These are phyloP conservation scores for Auanema sp. DNA, from an alignment of 2,888 invertebrate species.

Conservation along the genomic window DNA sequence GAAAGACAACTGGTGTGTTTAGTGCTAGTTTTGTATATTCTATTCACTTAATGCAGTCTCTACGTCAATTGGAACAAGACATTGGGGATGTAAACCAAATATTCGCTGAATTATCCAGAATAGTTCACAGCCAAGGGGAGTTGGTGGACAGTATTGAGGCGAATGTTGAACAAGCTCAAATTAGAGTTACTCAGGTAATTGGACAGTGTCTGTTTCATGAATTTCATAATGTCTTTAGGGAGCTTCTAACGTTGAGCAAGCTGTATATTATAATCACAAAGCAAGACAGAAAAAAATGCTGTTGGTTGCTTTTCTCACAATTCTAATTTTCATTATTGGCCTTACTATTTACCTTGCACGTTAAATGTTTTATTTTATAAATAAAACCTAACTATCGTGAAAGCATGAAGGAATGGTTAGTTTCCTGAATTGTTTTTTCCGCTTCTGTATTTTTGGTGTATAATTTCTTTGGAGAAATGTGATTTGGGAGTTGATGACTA, in stretches of 20 bases:
- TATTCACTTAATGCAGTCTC: conserved; percentile 35
- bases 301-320: conserved; percentile 44
- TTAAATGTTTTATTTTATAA: neutral
- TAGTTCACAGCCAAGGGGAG: conserved; percentile 62
- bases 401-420: too few relatives aligned
- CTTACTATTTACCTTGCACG: conserved; percentile 45
- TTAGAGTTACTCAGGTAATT: conserved; percentile 49
- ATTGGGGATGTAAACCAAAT: conserved; percentile 62
- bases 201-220: neutral
- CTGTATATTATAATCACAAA: conserved; percentile 58
- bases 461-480: too few relatives aligned
- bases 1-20: conserved; percentile 50
- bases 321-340: conserved; percentile 48
- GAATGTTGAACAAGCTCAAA: conserved; percentile 59
- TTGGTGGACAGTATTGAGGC: conserved; percentile 63
- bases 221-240: conserved; percentile 37
- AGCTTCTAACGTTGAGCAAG: conserved; percentile 53
- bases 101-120: conserved; percentile 59
- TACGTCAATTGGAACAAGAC: conserved; percentile 58
- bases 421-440: too few relatives aligned
- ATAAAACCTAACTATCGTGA: too few relatives aligned
- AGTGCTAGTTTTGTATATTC: neutral
- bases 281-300: conserved; percentile 59
- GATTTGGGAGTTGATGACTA: too few relatives aligned
- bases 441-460: too few relatives aligned